Conservation (phyloP, 2,888 invertebrate species). For the Cephus pygmeus region DNA sequence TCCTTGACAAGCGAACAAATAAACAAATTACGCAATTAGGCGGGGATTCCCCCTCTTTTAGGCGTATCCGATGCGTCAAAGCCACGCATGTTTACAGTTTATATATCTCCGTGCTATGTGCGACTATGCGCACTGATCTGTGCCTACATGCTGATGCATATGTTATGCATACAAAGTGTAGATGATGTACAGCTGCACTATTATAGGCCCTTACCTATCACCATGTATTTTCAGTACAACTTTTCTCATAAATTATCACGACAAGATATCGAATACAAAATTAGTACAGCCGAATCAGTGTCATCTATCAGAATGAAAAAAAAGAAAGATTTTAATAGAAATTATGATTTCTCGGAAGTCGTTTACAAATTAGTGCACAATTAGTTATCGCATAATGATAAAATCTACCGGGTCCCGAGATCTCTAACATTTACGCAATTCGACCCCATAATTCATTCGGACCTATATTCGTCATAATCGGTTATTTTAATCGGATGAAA, state of each 20-base stretch:
- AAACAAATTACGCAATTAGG: conserved; percentile 58
- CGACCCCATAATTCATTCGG: not conserved
- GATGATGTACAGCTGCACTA: not conserved
- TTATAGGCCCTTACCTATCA: not conserved
- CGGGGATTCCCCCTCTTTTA: conserved; percentile 32
- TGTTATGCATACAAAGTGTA: not conserved
- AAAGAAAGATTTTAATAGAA: not conserved
- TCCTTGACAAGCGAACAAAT: conserved; percentile 39
- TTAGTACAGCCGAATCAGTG: not conserved
- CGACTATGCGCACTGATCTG: not conserved
- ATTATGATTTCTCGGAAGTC: not conserved
- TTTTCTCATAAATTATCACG: not conserved
- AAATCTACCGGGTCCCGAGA: not conserved
- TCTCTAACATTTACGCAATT: not conserved
- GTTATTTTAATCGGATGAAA: not conserved
- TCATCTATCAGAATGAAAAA: not conserved
- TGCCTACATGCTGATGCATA: not conserved
- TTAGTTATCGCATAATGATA: not conserved
- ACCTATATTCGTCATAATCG: not conserved
- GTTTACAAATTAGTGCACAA: not conserved
- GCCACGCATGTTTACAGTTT: conserved; percentile 2
- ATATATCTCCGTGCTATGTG: not conserved
- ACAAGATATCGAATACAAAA: not conserved
- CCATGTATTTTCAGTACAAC: not conserved
- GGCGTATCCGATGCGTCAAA: conserved; percentile 25